Base-by-base conservation (phyloP, 2,113 vertebrate species). In the Bothrops jararaca region DNA sequence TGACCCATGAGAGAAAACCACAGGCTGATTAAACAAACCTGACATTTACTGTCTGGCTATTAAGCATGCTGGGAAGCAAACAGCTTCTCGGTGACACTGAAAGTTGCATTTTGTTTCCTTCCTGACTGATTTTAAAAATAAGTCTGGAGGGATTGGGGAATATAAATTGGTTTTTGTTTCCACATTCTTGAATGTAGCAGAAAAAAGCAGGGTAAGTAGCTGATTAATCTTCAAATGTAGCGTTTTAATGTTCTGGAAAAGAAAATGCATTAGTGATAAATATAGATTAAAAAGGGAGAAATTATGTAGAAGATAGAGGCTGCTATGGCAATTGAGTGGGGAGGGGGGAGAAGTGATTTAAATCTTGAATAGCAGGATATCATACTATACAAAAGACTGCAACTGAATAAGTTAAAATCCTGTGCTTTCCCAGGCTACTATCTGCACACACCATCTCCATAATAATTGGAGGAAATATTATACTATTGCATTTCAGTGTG, bases 231-330 rank as follows among this genome's bases (percentile, higher is more conserved):
- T 93, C 56, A 53, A 58, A 48, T n/a, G n/a, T 48, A 10, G 24
- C 54, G 34, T 90, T 95, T 88, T n/a, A 69, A 93, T 94, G 85
- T 95, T 64, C 89, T 54, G 23, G 86, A 91, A 90, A 93, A 29
- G 11, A 91, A 88, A 93, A 89, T 89, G 54, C 58, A 42, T 93
- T 58, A 90, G 69, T 85, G 93, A 56, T 22, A 95, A 89, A 89
- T 85, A 89, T 85, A 64, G 57, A 69, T 13, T 64, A 42, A 64
- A 92, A 24, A 29, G 53, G 26, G 22, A 64, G 80, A 86, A 91
- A 86, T 42, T 58, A 91, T 42, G 13, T n/a, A 54, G 86, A 20
- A 93, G 26, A 91, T 1, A 2, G 88, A 89, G 8, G 54, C 89
- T 94, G 90, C 23, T 15, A 87, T 74, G 60, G 42, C 23, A 93